These are phyloP conservation scores for Euschistus heros DNA, from an alignment of 1,140 invertebrate genomes.

Conservation along the genomic window DNA sequence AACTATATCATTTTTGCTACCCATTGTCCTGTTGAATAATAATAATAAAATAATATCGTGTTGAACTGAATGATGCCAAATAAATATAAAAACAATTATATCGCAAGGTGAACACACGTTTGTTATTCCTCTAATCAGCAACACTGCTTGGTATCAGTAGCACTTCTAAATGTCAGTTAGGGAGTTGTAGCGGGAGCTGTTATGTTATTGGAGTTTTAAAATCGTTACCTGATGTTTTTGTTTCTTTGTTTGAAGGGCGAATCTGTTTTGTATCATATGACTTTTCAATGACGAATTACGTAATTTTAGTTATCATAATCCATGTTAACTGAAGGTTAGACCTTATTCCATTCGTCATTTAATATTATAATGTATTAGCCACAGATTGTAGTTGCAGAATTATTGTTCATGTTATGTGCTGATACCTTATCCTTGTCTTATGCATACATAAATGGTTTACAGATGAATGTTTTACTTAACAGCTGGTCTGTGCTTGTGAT, in stretches of 20 bases:
- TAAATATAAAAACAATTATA: too few relatives aligned
- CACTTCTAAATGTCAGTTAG: conserved; percentile 5
- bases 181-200: not conserved
- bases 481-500: conserved; percentile 26
- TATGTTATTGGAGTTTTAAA: conserved; percentile 6
- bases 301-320: not conserved
- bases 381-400: too few relatives aligned
- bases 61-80: too few relatives aligned
- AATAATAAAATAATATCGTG: too few relatives aligned
- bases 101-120: too few relatives aligned
- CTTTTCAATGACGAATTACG: conserved; percentile 3
- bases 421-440: too few relatives aligned
- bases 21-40: too few relatives aligned
- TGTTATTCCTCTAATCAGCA: not conserved
- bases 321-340: too few relatives aligned
- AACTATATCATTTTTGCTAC: too few relatives aligned
- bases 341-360: too few relatives aligned
- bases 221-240: not conserved
- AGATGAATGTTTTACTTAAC: conserved; percentile 16
- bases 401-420: too few relatives aligned
- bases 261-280: conserved; percentile 4
- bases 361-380: too few relatives aligned
- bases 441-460: not conserved
- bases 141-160: not conserved
- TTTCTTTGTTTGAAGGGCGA: not conserved